Evolutionary conservation across 2,797 vertebrate genomes (phyloP), one percentile per base, ranked within the genome.

Genomic region (Lutjanus argentimaculatus): DNA sequence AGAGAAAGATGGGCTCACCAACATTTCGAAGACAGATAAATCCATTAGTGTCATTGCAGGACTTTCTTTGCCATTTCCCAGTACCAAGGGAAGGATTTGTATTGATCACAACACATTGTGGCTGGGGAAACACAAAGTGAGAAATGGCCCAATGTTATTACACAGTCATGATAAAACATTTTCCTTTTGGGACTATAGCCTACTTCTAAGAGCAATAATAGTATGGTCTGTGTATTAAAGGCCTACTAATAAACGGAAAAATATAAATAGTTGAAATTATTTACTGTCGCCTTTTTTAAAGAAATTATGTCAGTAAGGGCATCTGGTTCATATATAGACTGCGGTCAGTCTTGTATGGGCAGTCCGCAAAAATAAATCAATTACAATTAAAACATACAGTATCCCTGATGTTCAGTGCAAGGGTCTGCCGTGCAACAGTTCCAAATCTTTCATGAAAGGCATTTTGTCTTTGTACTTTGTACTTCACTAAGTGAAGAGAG

Each of bases 41-140:
- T 75, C 80, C 88, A 53, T 67, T 51, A 15, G 83, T 89, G 9
- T 87, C 72, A 84, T 91, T 91, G 83, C 93, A 94, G 19, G 74
- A 64, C n/a, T 22, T 74, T 5, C 6, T 0, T n/a, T 56, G 25
- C 92, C 93, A 94, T 72, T 81, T 88, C 21, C 93, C 89, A 79
- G 67, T 51, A 13, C 52, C 22, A 36, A 8, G 0, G 0, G 4
- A 4, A 30, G 51, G 11, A 2, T 13, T 22, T 0, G n/a, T 74
- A 57, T 49, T 83, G 45, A 93, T 79, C 25, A 84, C 76, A 75
- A 10, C 53, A 83, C 91, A 93, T 2, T 19, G 7, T 1, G 5
- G 8, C 22, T 62, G 49, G 0, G 0, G 4, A 48, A 30, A 6
- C 19, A 21, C 3, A 9, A 21, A 65, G 6, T 66, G 17, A 48